Evolutionary conservation across 2,113 vertebrate genomes (phyloP), one percentile per base, ranked within the genome.

Genomic region (Coracopsis vasa): DNA sequence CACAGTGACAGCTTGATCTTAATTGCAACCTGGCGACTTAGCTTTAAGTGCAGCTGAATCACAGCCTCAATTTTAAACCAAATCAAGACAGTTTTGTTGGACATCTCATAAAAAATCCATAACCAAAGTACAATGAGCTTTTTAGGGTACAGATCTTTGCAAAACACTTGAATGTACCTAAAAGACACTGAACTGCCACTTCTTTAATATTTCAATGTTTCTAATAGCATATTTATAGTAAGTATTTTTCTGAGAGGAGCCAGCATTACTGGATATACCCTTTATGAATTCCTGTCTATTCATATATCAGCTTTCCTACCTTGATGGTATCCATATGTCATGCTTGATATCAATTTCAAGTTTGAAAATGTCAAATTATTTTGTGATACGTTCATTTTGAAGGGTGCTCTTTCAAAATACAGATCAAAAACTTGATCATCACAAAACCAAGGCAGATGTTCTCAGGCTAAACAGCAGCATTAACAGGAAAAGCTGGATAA

Each of bases 311-410:
- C 70, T 74, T 1, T 33, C 66, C 82, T 41, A 48, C 54, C 3
- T 74, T 16, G 35, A 65, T 5, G 15, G n/a, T n/a, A 56, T 60
- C 82, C 82, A 82, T 79, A 54, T 69, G 65, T 56, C 96, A 67
- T 2, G 23, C 37, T 90, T 82, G 73, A 75, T 77, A 88, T 6
- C 62, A 67, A 53, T 58, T 91, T 66, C 62, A 48, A 33, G 18
- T 31, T 50, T 27, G 80, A 91, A 96, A 95, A 91, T 85, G 72
- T 72, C 71, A 83, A 56, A 80, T 90, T 94, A 54, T 83, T 94
- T 93, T 60, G 60, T 65, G 15, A 72, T 87, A 11, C 3, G 8
- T 70, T 88, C 37, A 9, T 45, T 77, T 85, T 70, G 80, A 83
- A 91, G 77, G 39, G 29, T 58, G 29, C 23, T 88, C 50, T 88